phyloP scores from a whole-genome alignment of 1,140 invertebrate genomes.

The Macrobrachium rosenbergii region DNA sequence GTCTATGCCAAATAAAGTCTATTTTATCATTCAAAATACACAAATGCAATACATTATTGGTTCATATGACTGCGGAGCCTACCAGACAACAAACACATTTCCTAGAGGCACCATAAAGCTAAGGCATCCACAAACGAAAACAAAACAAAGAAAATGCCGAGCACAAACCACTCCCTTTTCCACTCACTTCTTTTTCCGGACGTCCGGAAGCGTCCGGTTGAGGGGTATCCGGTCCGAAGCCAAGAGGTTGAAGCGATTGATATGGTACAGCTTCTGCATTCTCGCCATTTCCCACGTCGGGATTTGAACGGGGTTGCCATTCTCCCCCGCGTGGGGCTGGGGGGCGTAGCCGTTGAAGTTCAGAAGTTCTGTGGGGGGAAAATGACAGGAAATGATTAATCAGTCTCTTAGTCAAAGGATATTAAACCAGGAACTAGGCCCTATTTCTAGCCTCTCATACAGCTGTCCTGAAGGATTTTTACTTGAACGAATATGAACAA shows the following conservation, averaged over 20 bases:
- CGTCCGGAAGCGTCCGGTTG: constrained; percentile 91
- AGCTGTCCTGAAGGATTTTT: too few species aligned
- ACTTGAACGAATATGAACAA: too few species aligned
- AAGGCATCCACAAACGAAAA: too few species aligned
- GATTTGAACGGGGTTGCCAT: constrained; percentile 85
- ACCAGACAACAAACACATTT: too few species aligned
- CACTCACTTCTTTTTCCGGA: constrained; percentile 80
- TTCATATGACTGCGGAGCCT: too few species aligned
- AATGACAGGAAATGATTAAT: background rate
- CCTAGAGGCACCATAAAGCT: too few species aligned
- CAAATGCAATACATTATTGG: too few species aligned
- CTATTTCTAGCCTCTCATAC: too few species aligned
- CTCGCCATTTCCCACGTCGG: constrained; percentile 80
- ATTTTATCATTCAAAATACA: too few species aligned
- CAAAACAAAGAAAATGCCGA: background rate
- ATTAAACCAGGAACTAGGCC: too few species aligned
- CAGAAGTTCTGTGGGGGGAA: constrained; percentile 77
- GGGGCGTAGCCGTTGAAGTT: constrained; percentile 88
- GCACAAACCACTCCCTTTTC: constrained; percentile 6
- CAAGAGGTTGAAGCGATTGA: constrained; percentile 92
- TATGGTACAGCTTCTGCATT: constrained; percentile 85
- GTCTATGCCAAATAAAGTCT: too few species aligned
- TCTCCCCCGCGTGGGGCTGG: constrained; percentile 80
- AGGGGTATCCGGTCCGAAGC: constrained; percentile 93
- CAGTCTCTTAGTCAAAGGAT: too few species aligned